Evolutionary conservation across 2,797 vertebrate genomes (phyloP), one percentile per base, ranked within the genome.

Genomic region (Siniperca obscura): DNA sequence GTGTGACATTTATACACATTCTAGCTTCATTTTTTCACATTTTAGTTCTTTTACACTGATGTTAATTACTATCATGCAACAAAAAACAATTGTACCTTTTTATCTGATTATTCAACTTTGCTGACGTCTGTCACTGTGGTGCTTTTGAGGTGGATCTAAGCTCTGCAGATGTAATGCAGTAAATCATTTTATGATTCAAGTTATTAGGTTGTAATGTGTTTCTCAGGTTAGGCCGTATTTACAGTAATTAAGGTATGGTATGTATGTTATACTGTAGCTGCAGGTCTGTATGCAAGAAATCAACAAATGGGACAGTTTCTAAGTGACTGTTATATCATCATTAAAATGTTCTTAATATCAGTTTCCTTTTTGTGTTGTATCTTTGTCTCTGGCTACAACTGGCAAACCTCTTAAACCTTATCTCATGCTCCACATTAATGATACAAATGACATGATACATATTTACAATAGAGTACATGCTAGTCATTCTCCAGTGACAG

Each of bases 401-500:
- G 8, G 1, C 19, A 0, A 25, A 25, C 38, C 36, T 67, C 5
- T 55, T 30, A 38, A 34, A 53, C 9, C 74, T 8, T 48, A 21
- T 34, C 34, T 53, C 22, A 53, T 3, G 6, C 4, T n/a, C 22
- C 7, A 25, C 11, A 40, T 25, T 13, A 27, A 22, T 9, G n/a
- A 36, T 16, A 2, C 0, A 5, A 8, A 36, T 59, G 5, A 22
- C 9, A 17, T 34, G 25, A 50, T 66, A 50, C 0, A 13, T 38
- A 19, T 48, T 30, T 1, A 68, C 8, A 48, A 48, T 0, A 12
- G 14, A 44, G 5, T n/a, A 17, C 55, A 86, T 77, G 2, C 30
- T 36, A 3, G 5, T 55, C 55, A 70, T 70, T 78, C 55, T 55
- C 34, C n/a, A 46, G 34, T 67, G 73, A 76, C 64, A 60, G 30